Evolutionary conservation across 2,888 invertebrate genomes (phyloP), one percentile per base, ranked within the genome.

Genomic region (Sphecodes monilicornis): DNA sequence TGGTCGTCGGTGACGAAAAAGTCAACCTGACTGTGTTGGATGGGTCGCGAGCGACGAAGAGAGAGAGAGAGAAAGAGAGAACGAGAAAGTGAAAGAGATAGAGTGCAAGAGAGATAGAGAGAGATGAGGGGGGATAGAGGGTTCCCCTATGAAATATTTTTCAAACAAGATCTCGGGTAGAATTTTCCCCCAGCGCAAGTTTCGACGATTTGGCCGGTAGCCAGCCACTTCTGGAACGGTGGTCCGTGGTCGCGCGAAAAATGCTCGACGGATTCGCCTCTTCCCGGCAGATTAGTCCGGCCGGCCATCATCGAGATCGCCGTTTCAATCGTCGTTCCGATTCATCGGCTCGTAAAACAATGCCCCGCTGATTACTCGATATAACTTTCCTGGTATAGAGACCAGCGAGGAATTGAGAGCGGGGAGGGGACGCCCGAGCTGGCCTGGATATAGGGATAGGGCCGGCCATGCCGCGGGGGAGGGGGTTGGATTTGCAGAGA

Each of bases 361-460:
- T 94, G 92, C 93, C 90, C 91, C 92, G 92, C 94, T 94, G 94
- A 94, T 94, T 94, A 94, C 94, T 93, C 93, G 92, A 92, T 93
- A 93, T 93, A 93, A 93, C 93, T 93, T 92, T 89, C 90, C 76
- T 71, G 69, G 80, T 8, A 66, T 64, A 29, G 64, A 57, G 57
- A 26, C 57, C 57, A 13, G 57, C 57, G 57, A 32, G 32, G 32
- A 8, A 29, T 4, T 6, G 54, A 71, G 68, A 26, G 41, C 6
- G 29, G 29, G 79, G 60, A 32, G 70, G 68, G 3, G 39, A 22
- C n/a, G n/a, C n/a, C n/a, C n/a, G 29, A 2, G 36, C 60, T 41
- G n/a, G 85, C 54, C 41, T 95, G 57, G 57, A 26, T 26, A 57
- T 11, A 54, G 46, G 46, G 46, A n/a, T n/a, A n/a, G n/a, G n/a